Percentiles rank a stretch among this genome's conserved stretches.
Evolutionary conservation across 2,888 invertebrate genomes (phyloP).

Genomic region (Polydrusus cervinus): DNA sequence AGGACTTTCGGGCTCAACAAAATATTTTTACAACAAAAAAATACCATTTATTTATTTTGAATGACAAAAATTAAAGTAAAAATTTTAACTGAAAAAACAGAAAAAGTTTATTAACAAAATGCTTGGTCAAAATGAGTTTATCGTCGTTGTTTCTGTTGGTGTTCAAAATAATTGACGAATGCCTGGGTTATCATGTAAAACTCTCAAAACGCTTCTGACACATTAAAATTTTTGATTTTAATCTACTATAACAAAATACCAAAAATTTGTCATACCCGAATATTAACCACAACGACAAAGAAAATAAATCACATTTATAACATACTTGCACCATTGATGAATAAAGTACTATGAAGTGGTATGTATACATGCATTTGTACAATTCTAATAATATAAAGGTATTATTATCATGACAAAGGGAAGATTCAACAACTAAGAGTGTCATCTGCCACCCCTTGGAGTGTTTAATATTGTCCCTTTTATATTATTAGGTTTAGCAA

Average conservation of each 20-base stretch:
- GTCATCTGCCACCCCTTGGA: slow-evolving; percentile 44
- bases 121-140: too few relatives aligned
- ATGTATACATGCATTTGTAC: slow-evolving; percentile 43
- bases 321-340: slow-evolving; percentile 4
- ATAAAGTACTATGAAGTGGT: slow-evolving; percentile 40
- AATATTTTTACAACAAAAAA: too few relatives aligned
- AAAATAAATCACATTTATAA: not conserved
- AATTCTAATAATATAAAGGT: slow-evolving; percentile 38
- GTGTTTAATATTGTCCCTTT: slow-evolving; percentile 30
- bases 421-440: slow-evolving; percentile 40
- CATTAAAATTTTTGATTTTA: too few relatives aligned
- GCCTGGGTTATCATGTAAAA: too few relatives aligned
- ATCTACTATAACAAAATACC: not conserved
- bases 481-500: slow-evolving; percentile 22
- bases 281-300: not conserved
- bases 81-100: too few relatives aligned
- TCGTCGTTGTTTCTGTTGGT: too few relatives aligned
- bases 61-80: too few relatives aligned
- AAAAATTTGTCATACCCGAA: not conserved
- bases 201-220: too few relatives aligned
- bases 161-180: too few relatives aligned
- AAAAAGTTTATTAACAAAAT: too few relatives aligned
- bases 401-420: slow-evolving; percentile 48
- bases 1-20: too few relatives aligned
- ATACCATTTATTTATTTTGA: too few relatives aligned